phyloP scores from a whole-genome alignment of 2,888 invertebrate species.

The Oscheius sp. region DNA sequence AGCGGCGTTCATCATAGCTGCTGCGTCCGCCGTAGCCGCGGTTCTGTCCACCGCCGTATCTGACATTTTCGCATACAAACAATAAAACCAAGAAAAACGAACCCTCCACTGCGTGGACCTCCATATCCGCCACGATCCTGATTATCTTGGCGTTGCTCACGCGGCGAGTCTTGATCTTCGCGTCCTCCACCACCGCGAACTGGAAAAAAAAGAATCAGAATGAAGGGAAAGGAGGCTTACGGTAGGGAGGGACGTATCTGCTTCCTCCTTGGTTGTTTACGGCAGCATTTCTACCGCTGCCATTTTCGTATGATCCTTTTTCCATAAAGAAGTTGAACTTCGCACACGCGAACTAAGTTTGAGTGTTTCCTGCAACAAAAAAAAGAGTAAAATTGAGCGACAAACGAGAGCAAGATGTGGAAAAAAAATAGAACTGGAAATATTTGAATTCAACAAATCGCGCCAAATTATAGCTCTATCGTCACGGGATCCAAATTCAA shows the following conservation, averaged over 20 bases:
- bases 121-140: conserved; percentile 27
- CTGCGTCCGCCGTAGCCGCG: conserved; percentile 33
- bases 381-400: not conserved
- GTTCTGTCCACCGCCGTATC: conserved; percentile 20
- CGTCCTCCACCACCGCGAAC: conserved; percentile 48
- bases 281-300: conserved; percentile 62
- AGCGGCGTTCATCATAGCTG: conserved; percentile 19
- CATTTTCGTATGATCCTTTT: conserved; percentile 57
- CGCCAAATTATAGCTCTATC: not conserved
- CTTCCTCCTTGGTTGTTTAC: conserved; percentile 39
- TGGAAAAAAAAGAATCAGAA: no score
- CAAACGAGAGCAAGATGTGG: not conserved
- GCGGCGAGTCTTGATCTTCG: conserved; percentile 38
- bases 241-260: conserved; percentile 67
- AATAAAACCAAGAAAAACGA: not conserved
- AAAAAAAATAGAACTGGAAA: conserved; percentile 2
- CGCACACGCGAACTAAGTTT: conserved; percentile 46
- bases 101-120: conserved; percentile 39
- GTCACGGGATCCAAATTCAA: not conserved
- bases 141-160: conserved; percentile 33
- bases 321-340: conserved; percentile 57
- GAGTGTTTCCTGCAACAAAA: conserved; percentile 13
- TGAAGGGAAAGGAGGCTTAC: no score
- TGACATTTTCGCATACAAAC: not conserved
- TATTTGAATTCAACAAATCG: no score